A percentile compares a stretch with the other conserved stretches of the same genome.
These are phyloP conservation scores for Selene dorsalis DNA, from an alignment of 2,797 vertebrate genomes.

Conservation along the genomic window DNA sequence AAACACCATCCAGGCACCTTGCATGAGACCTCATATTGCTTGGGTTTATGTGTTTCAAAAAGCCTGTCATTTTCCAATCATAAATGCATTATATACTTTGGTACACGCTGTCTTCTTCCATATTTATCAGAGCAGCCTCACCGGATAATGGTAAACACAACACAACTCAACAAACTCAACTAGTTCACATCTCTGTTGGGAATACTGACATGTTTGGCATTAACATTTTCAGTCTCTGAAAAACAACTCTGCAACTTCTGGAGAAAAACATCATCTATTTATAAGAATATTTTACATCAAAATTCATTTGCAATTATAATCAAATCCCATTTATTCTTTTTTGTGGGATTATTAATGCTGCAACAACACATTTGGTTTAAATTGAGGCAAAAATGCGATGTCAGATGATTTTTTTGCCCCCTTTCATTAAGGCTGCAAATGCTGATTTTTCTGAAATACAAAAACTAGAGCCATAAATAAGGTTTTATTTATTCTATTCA, in stretches of 20 bases:
- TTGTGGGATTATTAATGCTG: constrained; percentile 70
- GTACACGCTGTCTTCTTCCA: constrained; percentile 41
- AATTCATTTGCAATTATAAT: constrained; percentile 83
- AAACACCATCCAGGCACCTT: neutral
- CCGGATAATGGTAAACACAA: constrained; percentile 60
- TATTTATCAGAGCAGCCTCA: constrained; percentile 59
- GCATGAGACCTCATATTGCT: neutral
- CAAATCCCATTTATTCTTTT: constrained; percentile 67
- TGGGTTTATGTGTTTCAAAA: neutral
- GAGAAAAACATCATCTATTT: constrained; percentile 78
- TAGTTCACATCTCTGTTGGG: constrained; percentile 71
- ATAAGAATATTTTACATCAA: constrained; percentile 72
- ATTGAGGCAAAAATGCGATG: constrained; percentile 71
- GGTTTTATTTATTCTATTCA: constrained; percentile 72
- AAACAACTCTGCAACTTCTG: constrained; percentile 75
- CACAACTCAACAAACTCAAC: constrained; percentile 68
- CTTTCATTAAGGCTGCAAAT: constrained; percentile 68
- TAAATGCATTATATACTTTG: constrained; percentile 38
- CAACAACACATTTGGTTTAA: constrained; percentile 78
- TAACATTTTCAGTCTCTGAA: constrained; percentile 71
- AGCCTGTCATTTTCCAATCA: constrained; percentile 13
- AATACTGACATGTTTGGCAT: constrained; percentile 70
- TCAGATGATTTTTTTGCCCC: constrained; percentile 54
- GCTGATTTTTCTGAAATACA: constrained; percentile 60
- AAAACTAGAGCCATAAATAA: constrained; percentile 71